Conservation (phyloP, 2,113 vertebrate genomes). For the Chaetodon auriga region DNA sequence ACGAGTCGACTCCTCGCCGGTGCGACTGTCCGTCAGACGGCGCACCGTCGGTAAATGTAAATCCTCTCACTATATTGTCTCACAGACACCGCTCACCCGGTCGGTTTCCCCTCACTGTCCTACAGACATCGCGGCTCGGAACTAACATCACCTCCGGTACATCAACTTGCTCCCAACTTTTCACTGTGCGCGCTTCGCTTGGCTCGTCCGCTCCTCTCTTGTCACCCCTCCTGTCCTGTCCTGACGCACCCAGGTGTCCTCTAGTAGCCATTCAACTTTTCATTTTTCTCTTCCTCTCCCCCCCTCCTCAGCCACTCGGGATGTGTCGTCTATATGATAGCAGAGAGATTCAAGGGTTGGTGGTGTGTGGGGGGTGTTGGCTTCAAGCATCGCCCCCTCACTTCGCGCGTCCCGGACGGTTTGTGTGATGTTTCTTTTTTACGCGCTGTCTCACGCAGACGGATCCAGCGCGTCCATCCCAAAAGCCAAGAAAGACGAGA, state of each 20-base stretch:
- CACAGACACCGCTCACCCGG: constrained; percentile 39
- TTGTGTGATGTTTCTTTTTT: constrained; percentile 78
- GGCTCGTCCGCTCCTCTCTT: constrained; percentile 75
- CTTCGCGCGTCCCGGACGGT: constrained; percentile 60
- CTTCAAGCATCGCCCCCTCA: constrained; percentile 72
- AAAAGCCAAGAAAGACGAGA: constrained; percentile 71
- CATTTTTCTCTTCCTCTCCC: constrained; percentile 57
- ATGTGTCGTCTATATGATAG: constrained; percentile 74
- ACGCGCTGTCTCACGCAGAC: constrained; percentile 84
- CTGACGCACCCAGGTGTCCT: constrained; percentile 81
- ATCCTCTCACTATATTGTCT: constrained; percentile 57
- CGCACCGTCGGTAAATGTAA: constrained; percentile 27
- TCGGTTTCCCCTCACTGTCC: constrained; percentile 51
- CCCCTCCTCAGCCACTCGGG: constrained; percentile 60
- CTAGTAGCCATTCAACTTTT: constrained; percentile 77
- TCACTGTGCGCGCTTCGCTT: constrained; percentile 53
- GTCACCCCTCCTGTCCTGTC: constrained; percentile 80
- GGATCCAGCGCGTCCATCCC: constrained; percentile 83
- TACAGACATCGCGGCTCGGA: constrained; percentile 38
- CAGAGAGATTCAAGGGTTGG: constrained; percentile 45
- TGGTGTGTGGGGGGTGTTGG: constrained; percentile 2
- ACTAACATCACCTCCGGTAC: constrained; percentile 70
- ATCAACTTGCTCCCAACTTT: constrained; percentile 79
- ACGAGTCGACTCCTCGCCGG: constrained; percentile 39
- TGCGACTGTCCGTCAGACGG: constrained; percentile 47